These are phyloP conservation scores for Serilophus lunatus DNA, from an alignment of 2,113 vertebrate species.

Conservation along the genomic window DNA sequence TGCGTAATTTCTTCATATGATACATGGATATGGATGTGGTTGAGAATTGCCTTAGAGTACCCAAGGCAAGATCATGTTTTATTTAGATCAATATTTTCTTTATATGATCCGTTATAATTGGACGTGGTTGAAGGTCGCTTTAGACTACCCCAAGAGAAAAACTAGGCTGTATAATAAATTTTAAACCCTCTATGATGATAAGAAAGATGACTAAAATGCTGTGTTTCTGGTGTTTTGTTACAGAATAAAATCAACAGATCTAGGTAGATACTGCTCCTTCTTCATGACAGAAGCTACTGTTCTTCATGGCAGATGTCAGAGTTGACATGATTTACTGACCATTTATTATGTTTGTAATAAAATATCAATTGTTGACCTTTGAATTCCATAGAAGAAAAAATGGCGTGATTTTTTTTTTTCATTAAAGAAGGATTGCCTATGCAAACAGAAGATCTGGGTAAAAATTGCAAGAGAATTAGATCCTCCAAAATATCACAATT, in stretches of 20 bases:
- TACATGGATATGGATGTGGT: not conserved
- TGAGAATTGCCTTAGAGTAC: not conserved
- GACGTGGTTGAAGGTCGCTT: not conserved
- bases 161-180: not conserved
- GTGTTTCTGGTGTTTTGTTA: not conserved
- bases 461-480: not conserved
- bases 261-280: not conserved
- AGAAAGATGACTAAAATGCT: not conserved
- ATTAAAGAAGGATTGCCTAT: not conserved
- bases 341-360: not conserved
- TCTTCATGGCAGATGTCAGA: not conserved
- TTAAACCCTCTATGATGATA: not conserved
- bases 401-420: not conserved
- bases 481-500: not conserved
- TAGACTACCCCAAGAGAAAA: not conserved
- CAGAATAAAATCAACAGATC: not conserved
- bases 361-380: not conserved
- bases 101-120: not conserved
- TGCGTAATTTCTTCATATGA: not conserved
- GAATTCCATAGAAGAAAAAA: not conserved
- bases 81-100: not conserved
- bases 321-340: not conserved
- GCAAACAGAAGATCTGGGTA: not conserved
- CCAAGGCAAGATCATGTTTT: not conserved
- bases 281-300: not conserved